These are phyloP conservation scores for Apeira syringaria DNA, from an alignment of 2,888 invertebrate species.

Conservation along the genomic window DNA sequence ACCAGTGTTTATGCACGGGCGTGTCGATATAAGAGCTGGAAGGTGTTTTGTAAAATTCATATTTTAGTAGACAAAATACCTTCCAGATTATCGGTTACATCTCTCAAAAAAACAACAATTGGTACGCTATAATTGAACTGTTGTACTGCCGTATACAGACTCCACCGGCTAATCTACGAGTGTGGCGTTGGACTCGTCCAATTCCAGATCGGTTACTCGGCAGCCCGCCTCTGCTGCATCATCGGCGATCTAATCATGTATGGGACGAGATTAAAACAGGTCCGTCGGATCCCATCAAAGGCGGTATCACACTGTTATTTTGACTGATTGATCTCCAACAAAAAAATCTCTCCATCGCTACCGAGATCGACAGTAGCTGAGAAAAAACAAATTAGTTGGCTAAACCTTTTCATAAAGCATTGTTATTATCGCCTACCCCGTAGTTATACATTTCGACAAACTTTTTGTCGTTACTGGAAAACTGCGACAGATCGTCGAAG, in stretches of 20 bases:
- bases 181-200: constrained; percentile 61
- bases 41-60: no score
- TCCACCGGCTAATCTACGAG: constrained; percentile 61
- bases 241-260: constrained; percentile 82
- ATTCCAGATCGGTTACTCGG: constrained; percentile 74
- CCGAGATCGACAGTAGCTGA: constrained; percentile 82
- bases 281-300: constrained; percentile 80
- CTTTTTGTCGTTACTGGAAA: constrained; percentile 46
- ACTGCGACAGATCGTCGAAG: constrained; percentile 38
- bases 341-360: constrained; percentile 78
- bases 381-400: constrained; percentile 84
- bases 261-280: constrained; percentile 81
- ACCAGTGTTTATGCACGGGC: no score
- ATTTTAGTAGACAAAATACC: no score
- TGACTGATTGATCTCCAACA: constrained; percentile 82
- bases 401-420: constrained; percentile 82
- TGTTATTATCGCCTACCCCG: constrained; percentile 80
- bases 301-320: constrained; percentile 84
- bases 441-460: constrained; percentile 55
- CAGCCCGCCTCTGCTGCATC: constrained; percentile 67
- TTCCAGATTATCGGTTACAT: constrained; percentile 17
- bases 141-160: constrained; percentile 38
- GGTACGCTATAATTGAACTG: constrained; percentile 21
- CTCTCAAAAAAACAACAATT: constrained; percentile 19
- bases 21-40: no score